Conservation (phyloP, 1,140 invertebrate species). For the Diabrotica virgifera region DNA sequence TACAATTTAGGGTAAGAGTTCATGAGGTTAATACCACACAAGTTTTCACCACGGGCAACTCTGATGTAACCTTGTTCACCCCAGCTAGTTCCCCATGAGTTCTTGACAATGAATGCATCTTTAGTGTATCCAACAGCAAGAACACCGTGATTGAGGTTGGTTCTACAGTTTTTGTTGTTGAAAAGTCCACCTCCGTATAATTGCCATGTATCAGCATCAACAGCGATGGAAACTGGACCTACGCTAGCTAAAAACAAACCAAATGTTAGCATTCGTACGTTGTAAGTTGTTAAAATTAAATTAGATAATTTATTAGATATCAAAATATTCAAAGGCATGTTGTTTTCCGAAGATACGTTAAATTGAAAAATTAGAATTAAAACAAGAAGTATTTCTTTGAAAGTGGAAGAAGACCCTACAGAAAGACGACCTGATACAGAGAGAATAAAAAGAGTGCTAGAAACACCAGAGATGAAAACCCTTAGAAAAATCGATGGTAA, state of each 20-base stretch:
- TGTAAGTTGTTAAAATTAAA: not conserved
- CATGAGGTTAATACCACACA: slow-evolving; percentile 61
- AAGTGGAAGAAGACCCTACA: too few species aligned
- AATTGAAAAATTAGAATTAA: too few species aligned
- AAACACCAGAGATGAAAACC: too few species aligned
- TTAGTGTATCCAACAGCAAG: slow-evolving; percentile 35
- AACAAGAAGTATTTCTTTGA: too few species aligned
- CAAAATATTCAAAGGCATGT: too few species aligned
- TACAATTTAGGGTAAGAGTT: slow-evolving; percentile 49
- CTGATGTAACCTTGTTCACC: slow-evolving; percentile 77
- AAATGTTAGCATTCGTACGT: not conserved
- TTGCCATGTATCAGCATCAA: slow-evolving; percentile 69
- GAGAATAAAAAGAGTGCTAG: too few species aligned
- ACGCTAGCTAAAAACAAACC: slow-evolving; percentile 53
- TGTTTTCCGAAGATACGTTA: too few species aligned
- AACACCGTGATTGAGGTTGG: slow-evolving; percentile 35
- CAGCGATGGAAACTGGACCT: slow-evolving; percentile 84
- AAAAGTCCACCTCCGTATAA: slow-evolving; percentile 28
- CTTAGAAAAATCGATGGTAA: too few species aligned
- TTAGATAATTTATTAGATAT: too few species aligned
- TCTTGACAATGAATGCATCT: slow-evolving; percentile 37
- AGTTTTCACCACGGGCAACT: slow-evolving; percentile 70
- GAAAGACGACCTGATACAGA: too few species aligned
- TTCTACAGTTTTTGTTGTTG: slow-evolving; percentile 34
- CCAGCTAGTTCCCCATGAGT: slow-evolving; percentile 37